phyloP scores from a whole-genome alignment of 92 coral and sea anemone species.

The Heteractis magnifica region DNA sequence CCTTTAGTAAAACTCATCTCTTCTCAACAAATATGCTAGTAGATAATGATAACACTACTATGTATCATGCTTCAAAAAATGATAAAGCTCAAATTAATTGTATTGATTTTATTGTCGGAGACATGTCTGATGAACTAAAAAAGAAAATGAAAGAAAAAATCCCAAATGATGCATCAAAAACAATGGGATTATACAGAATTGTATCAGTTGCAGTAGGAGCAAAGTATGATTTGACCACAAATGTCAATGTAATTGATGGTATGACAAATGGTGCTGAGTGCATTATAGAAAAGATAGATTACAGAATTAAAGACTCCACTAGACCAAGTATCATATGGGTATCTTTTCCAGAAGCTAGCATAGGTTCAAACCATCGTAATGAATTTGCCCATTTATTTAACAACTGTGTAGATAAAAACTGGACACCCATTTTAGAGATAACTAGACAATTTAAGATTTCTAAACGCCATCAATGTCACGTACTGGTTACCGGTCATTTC shows the following conservation, averaged over 20 bases:
- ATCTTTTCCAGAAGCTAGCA: slow-evolving; percentile 33
- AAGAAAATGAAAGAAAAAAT: too few species aligned
- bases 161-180: too few species aligned
- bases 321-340: slow-evolving; percentile 74
- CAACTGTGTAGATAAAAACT: slow-evolving; percentile 14
- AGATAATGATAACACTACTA: too few species aligned
- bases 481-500: too few species aligned
- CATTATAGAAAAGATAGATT: slow-evolving; percentile 52
- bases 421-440: too few species aligned
- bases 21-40: too few species aligned
- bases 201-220: slow-evolving; percentile 21
- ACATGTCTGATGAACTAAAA: slow-evolving; percentile 49
- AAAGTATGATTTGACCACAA: too few species aligned
- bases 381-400: slow-evolving; percentile 28
- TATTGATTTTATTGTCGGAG: slow-evolving; percentile 54
- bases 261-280: too few species aligned
- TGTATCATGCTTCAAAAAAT: slow-evolving; percentile 20
- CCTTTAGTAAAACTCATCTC: too few species aligned
- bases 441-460: too few species aligned
- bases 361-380: background rate
- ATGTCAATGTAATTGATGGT: too few species aligned
- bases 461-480: too few species aligned
- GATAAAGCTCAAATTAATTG: slow-evolving; percentile 49
- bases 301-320: slow-evolving; percentile 36
- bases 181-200: slow-evolving; percentile 58